Percentiles rank a stretch among this genome's conserved stretches.
Evolutionary conservation across 2,797 vertebrate genomes (phyloP).

Genomic region (Halcyon leucocephala): DNA sequence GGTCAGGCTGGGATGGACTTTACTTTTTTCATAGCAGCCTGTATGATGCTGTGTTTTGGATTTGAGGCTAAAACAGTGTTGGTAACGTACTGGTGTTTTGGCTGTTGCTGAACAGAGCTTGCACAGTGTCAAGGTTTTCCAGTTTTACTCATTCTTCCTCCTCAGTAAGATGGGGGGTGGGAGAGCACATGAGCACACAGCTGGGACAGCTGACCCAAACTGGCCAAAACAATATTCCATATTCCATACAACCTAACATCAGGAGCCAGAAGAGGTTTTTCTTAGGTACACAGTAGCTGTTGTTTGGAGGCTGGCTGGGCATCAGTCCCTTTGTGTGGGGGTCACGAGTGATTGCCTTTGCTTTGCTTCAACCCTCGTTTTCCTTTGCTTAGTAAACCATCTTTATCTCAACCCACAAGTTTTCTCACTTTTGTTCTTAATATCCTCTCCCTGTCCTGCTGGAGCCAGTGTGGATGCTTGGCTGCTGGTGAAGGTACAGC

Average conservation of each 20-base stretch:
- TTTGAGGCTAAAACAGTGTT: neutral
- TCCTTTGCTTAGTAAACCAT: neutral
- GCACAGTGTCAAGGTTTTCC: neutral
- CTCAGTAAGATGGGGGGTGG: neutral
- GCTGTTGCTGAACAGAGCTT: neutral
- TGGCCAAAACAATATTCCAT: neutral
- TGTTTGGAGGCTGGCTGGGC: neutral
- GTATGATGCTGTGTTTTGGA: neutral
- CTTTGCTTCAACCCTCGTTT: neutral
- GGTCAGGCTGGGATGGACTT: neutral
- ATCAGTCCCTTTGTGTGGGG: neutral
- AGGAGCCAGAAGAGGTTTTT: neutral
- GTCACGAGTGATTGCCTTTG: neutral
- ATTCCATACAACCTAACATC: rapidly evolving
- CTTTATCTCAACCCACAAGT: rapidly evolving
- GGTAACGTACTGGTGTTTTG: neutral
- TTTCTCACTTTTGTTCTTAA: neutral
- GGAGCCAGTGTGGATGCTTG: neutral
- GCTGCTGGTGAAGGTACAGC: neutral
- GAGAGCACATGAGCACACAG: neutral
- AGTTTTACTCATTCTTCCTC: neutral
- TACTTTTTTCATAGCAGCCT: neutral
- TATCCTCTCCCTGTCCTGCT: neutral
- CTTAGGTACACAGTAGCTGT: neutral
- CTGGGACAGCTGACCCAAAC: neutral